phyloP scores from a whole-genome alignment of 2,797 vertebrate species.

The Calcarius lapponicus region DNA sequence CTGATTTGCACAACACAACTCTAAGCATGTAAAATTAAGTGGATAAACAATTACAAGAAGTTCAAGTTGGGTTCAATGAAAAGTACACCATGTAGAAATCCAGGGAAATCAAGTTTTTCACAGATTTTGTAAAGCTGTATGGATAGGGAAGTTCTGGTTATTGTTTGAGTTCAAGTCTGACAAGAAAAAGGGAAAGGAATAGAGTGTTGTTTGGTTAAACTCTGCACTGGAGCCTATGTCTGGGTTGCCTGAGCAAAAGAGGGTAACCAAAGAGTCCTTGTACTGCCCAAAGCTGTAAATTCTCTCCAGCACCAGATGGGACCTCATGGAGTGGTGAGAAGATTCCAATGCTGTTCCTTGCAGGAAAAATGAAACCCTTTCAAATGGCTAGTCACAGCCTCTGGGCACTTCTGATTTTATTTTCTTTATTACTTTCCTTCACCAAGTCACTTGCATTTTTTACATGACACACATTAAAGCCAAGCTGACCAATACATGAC shows the following conservation, averaged over 20 bases:
- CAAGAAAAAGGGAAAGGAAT: conserved; percentile 10
- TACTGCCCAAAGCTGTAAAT: conserved; percentile 36
- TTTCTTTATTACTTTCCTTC: conserved; percentile 18
- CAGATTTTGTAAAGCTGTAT: not conserved
- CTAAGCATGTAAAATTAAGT: not conserved
- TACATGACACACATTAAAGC: not conserved
- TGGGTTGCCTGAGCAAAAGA: conserved; percentile 2
- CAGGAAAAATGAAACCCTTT: conserved; percentile 44
- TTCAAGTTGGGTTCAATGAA: not conserved
- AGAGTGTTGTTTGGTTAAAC: conserved; percentile 29
- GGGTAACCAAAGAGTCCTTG: not conserved
- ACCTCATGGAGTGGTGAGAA: not conserved
- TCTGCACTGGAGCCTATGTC: conserved; percentile 3
- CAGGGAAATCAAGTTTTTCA: not conserved
- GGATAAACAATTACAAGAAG: not conserved
- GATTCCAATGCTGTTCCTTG: not conserved
- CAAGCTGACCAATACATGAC: not conserved
- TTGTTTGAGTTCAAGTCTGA: not conserved
- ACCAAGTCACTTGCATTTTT: conserved; percentile 30
- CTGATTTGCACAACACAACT: not conserved
- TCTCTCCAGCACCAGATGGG: conserved; percentile 13
- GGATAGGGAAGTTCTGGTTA: not conserved
- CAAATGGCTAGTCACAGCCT: conserved; percentile 21
- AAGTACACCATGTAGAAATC: not conserved
- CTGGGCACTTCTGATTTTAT: conserved; percentile 8